Evolutionary conservation across 2,888 invertebrate genomes (phyloP).

Genomic region (Ichneumon xanthorius): DNA sequence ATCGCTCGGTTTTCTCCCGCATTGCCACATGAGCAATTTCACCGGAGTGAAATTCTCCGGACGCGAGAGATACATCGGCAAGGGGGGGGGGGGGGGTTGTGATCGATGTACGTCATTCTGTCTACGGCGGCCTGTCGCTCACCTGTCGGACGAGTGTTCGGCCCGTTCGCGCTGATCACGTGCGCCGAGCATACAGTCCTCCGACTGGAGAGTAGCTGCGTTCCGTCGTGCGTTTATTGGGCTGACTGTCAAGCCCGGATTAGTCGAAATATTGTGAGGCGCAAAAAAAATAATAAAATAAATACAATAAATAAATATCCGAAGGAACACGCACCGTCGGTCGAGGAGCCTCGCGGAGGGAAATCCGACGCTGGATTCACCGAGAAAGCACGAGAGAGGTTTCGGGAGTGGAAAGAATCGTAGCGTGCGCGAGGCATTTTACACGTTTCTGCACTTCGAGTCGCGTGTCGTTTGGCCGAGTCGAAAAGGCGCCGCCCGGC

Average conservation of each 20-base stretch:
- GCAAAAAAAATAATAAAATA: too few relatives aligned
- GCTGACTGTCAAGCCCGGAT: too few relatives aligned
- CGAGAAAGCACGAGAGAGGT: neutral
- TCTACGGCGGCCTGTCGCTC: slow-evolving; percentile 71
- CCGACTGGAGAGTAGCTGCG: slow-evolving; percentile 29
- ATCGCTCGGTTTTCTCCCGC: neutral
- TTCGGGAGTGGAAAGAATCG: neutral
- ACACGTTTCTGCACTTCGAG: slow-evolving; percentile 69
- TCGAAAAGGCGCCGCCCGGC: slow-evolving; percentile 44
- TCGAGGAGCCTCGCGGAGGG: slow-evolving; percentile 19
- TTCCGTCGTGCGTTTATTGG: too few relatives aligned
- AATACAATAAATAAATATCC: neutral
- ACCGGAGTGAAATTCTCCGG: slow-evolving; percentile 41
- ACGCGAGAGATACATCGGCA: slow-evolving; percentile 48
- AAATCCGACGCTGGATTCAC: slow-evolving; percentile 12
- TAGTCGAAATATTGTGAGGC: neutral
- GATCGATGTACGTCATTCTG: slow-evolving; percentile 77
- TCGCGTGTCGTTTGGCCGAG: slow-evolving; percentile 61
- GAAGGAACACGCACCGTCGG: slow-evolving; percentile 3
- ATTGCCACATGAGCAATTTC: slow-evolving; percentile 71
- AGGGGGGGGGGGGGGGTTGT: slow-evolving; percentile 15
- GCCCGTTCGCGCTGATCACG: slow-evolving; percentile 66
- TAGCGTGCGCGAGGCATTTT: slow-evolving; percentile 43
- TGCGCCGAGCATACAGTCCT: slow-evolving; percentile 46
- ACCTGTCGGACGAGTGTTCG: slow-evolving; percentile 65